Conservation (phyloP, 2,113 vertebrate species). For the Syrrhaptes paradoxus region DNA sequence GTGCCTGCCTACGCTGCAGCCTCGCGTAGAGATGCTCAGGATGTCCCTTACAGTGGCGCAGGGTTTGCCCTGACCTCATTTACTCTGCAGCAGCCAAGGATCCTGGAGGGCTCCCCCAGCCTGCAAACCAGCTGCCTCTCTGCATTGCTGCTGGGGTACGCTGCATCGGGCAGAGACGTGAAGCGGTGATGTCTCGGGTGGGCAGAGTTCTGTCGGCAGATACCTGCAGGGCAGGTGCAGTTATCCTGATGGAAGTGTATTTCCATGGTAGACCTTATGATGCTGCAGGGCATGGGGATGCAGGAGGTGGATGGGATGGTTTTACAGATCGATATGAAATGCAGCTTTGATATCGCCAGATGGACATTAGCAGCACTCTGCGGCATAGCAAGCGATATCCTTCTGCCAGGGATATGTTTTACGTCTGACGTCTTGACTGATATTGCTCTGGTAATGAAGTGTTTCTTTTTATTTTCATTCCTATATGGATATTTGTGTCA, state of each 20-base stretch:
- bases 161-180: not conserved
- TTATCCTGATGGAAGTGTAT: not conserved
- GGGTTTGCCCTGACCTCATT: not conserved
- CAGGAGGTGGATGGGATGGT: not conserved
- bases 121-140: not conserved
- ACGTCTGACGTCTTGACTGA: not conserved
- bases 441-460: not conserved
- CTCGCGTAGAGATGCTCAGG: not conserved
- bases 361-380: rapidly evolving
- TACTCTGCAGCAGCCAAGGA: not conserved
- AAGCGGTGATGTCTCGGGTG: rapidly evolving
- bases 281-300: not conserved
- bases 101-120: not conserved
- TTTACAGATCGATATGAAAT: not conserved
- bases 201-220: not conserved
- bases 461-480: not conserved
- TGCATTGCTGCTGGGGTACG: not conserved
- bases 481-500: not conserved
- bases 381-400: rapidly evolving
- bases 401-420: not conserved
- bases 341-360: not conserved
- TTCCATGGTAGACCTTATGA: not conserved
- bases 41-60: not conserved
- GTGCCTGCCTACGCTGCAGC: not conserved
- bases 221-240: not conserved